phyloP scores from a whole-genome alignment of 1,140 invertebrate species.

The Oryctes rhinoceros region DNA sequence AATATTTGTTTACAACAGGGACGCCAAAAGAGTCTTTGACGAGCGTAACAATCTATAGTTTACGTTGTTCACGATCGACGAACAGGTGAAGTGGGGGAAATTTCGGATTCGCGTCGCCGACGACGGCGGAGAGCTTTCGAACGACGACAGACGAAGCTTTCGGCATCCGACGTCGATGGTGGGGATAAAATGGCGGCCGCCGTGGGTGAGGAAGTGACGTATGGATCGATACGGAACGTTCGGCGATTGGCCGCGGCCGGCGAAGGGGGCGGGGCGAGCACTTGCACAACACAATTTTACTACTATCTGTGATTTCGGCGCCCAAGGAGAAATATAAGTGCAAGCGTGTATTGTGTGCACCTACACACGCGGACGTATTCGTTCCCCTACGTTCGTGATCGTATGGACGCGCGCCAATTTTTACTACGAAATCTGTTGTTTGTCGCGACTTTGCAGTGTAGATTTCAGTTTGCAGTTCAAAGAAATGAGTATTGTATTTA shows the following conservation, averaged over 20 bases:
- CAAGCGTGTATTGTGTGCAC: constrained; percentile 12
- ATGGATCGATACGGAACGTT: constrained; percentile 57
- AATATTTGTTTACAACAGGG: too few species aligned
- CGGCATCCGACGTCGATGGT: constrained; percentile 17
- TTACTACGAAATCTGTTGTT: background rate
- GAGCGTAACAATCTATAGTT: background rate
- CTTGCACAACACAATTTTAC: constrained; percentile 53
- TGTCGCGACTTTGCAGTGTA: background rate
- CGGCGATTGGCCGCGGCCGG: constrained; percentile 53
- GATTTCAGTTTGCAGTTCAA: background rate
- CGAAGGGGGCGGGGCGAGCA: constrained; percentile 48
- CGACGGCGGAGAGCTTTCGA: constrained; percentile 17
- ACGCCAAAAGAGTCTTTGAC: background rate
- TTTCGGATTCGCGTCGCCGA: background rate
- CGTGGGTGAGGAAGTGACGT: constrained; percentile 58
- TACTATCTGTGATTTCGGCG: constrained; percentile 52
- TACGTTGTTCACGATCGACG: background rate
- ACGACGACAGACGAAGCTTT: constrained; percentile 30
- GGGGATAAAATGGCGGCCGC: constrained; percentile 57
- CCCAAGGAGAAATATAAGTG: background rate
- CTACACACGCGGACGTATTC: background rate
- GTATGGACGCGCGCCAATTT: constrained; percentile 4
- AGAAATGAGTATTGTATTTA: too few species aligned
- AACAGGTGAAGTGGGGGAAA: too few species aligned
- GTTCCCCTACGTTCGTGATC: background rate